These are phyloP conservation scores for Mustelus asterias DNA, from an alignment of 2,113 vertebrate genomes.

Conservation along the genomic window DNA sequence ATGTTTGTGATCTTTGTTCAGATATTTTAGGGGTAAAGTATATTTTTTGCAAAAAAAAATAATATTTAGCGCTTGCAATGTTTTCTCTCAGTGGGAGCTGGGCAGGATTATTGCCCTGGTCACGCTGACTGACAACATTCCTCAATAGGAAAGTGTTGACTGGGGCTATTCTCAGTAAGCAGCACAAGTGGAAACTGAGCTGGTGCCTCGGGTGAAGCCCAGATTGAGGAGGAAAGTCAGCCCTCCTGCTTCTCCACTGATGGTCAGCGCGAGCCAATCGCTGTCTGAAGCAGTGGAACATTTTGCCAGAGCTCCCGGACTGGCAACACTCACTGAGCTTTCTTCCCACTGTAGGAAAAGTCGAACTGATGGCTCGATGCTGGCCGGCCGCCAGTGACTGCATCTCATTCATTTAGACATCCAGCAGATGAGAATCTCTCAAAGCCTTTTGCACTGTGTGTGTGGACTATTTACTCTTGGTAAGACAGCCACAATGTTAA, in stretches of 20 bases:
- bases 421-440: neutral
- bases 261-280: no score
- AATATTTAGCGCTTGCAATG: neutral
- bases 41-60: no score
- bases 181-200: neutral
- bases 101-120: neutral
- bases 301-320: neutral
- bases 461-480: neutral
- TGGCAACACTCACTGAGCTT: neutral
- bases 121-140: neutral
- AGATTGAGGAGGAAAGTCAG: neutral
- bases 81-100: neutral
- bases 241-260: neutral
- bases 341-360: neutral
- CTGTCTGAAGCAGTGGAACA: neutral
- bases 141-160: no score
- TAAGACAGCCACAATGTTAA: neutral
- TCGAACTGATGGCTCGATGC: neutral
- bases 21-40: no score
- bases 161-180: neutral
- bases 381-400: neutral
- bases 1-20: no score
- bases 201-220: no score
- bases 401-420: neutral
- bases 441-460: neutral